Percentiles rank a stretch among this genome's conserved stretches.
phyloP scores from a whole-genome alignment of 2,797 vertebrate species.

The Rhincodon typus region DNA sequence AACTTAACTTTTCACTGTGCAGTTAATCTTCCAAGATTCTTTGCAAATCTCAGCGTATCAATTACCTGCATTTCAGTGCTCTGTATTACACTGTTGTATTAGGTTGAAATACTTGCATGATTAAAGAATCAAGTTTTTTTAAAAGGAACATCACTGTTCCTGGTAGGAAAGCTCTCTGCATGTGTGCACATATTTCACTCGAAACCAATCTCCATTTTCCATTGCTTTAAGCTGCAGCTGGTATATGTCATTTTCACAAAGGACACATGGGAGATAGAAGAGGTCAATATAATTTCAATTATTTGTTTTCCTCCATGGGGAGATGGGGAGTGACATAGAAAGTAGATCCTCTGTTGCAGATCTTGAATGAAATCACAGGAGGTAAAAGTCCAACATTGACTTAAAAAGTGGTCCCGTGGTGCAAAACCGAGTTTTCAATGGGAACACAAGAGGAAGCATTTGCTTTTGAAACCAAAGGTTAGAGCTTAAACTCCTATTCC shows the following conservation, averaged over 20 bases:
- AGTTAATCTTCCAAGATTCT: neutral
- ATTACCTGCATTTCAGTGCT: neutral
- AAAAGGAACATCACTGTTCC: neutral
- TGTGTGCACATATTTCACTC: slow-evolving; percentile 53
- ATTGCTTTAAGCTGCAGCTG: slow-evolving; percentile 50
- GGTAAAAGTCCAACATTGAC: neutral
- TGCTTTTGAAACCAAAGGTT: neutral
- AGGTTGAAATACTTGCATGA: neutral
- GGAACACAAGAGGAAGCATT: neutral
- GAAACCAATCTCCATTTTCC: slow-evolving; percentile 53
- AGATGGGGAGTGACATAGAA: neutral
- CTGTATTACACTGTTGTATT: neutral
- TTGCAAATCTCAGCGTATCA: neutral
- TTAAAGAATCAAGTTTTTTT: neutral
- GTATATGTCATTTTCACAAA: slow-evolving; percentile 59
- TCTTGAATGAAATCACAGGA: neutral
- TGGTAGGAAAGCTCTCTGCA: slow-evolving; percentile 41
- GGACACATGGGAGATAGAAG: slow-evolving; percentile 52
- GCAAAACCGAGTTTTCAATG: neutral
- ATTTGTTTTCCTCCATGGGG: slow-evolving; percentile 31
- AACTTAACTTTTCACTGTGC: neutral
- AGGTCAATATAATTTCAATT: slow-evolving; percentile 61
- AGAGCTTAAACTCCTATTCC: neutral
- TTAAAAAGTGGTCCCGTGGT: neutral
- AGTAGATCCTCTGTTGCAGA: neutral